Percentiles rank a stretch among this genome's conserved stretches.
phyloP scores from a whole-genome alignment of 2,797 vertebrate genomes.

The Crypturellus tataupa region DNA sequence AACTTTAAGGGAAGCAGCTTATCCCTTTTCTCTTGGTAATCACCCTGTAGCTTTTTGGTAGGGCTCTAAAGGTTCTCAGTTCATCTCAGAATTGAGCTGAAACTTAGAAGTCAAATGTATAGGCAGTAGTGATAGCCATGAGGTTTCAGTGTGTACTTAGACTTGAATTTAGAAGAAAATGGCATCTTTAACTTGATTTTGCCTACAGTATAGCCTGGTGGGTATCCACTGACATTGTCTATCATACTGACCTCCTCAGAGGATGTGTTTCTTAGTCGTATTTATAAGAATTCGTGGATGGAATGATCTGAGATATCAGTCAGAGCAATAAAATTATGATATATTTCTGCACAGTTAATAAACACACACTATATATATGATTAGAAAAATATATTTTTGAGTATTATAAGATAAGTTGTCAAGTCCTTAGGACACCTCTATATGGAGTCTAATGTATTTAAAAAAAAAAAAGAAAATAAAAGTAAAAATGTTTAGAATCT shows the following conservation, averaged over 20 bases:
- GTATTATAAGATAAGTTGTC: neutral
- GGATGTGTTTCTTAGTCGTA: neutral
- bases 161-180: conserved; percentile 41
- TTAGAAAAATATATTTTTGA: neutral
- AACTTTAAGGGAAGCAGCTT: neutral
- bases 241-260: neutral
- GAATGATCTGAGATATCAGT: neutral
- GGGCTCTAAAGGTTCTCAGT: neutral
- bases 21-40: neutral
- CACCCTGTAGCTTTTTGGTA: neutral
- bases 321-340: neutral
- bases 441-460: accelerated
- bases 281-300: neutral
- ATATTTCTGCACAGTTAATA: neutral
- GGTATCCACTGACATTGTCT: neutral
- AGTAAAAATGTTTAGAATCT: neutral
- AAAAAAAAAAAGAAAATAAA: too few relatives aligned
- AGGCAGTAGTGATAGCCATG: neutral
- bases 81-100: neutral
- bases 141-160: neutral
- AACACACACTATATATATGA: neutral
- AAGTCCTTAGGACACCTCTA: neutral
- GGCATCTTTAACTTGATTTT: conserved; percentile 38
- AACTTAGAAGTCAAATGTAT: neutral
- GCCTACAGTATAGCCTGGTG: conserved; percentile 1